These are phyloP conservation scores for Poeciliopsis occidentalis DNA, from an alignment of 2,113 vertebrate genomes.

Conservation along the genomic window DNA sequence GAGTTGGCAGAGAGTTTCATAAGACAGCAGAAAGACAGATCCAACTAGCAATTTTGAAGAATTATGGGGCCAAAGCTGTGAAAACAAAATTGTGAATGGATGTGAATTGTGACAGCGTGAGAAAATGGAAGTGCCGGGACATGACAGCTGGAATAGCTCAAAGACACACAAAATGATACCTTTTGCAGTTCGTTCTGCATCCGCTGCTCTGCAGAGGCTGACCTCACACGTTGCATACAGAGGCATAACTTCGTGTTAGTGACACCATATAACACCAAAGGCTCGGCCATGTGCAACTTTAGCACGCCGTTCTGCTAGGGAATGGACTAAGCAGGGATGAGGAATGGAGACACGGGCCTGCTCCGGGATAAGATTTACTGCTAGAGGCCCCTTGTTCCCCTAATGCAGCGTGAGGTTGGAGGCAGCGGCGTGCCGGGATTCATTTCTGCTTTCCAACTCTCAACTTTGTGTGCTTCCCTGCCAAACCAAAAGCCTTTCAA, in stretches of 20 bases:
- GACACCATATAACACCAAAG: slow-evolving; percentile 28
- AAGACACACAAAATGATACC: not conserved
- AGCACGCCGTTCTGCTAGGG: slow-evolving; percentile 29
- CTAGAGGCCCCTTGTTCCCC: slow-evolving; percentile 48
- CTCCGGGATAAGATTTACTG: slow-evolving; percentile 52
- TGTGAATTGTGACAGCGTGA: not conserved
- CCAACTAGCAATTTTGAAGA: not conserved
- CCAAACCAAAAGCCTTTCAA: slow-evolving; percentile 53
- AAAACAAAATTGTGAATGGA: not conserved
- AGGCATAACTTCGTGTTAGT: slow-evolving; percentile 16
- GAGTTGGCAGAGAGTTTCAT: not conserved
- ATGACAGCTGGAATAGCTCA: not conserved
- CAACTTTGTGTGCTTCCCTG: slow-evolving; percentile 31
- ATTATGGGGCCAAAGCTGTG: not conserved
- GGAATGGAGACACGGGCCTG: slow-evolving; percentile 34
- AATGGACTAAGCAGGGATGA: slow-evolving; percentile 37
- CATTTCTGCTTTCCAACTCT: slow-evolving; percentile 47
- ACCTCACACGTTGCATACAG: slow-evolving; percentile 12
- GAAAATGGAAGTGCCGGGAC: not conserved
- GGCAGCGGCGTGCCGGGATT: slow-evolving; percentile 25
- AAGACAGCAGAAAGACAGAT: not conserved
- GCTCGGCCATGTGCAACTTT: slow-evolving; percentile 34
- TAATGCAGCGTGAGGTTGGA: slow-evolving; percentile 62
- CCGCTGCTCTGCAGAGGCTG: not conserved
- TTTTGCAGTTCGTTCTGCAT: not conserved